Evolutionary conservation across 2,797 vertebrate species (phyloP).

Genomic region (Acanthis flammea): DNA sequence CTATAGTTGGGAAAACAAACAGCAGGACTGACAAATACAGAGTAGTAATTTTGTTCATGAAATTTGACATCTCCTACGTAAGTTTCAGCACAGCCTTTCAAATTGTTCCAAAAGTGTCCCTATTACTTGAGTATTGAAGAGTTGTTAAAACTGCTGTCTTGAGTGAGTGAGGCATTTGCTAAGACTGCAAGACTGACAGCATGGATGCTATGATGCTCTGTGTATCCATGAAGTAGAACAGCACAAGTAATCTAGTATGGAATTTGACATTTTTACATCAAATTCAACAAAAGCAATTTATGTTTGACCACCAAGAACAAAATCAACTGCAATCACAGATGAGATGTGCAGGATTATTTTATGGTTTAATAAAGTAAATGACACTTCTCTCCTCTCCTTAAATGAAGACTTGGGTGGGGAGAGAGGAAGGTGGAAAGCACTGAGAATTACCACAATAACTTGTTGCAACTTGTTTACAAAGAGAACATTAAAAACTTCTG

Average conservation of each 20-base stretch:
- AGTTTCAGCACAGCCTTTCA: neutral
- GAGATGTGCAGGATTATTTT: neutral
- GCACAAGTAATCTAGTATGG: neutral
- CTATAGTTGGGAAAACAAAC: neutral
- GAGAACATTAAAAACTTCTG: neutral
- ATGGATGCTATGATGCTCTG: neutral
- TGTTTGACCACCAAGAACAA: neutral
- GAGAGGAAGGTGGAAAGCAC: neutral
- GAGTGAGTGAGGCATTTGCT: neutral
- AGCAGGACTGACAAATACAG: neutral
- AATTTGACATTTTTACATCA: neutral
- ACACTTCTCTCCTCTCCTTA: neutral
- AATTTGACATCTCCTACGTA: neutral
- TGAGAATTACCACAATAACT: neutral
- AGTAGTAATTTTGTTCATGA: neutral
- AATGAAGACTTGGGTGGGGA: neutral
- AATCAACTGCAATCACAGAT: neutral
- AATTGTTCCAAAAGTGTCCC: neutral
- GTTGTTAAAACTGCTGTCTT: neutral
- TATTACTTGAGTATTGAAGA: neutral
- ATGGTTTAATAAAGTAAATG: neutral
- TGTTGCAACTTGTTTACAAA: neutral
- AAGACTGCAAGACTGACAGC: neutral
- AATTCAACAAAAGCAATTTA: neutral
- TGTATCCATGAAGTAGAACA: neutral